Evolutionary conservation across 1,140 invertebrate genomes (phyloP), one percentile per base, ranked within the genome.

Genomic region (Sitodiplosis mosellana): DNA sequence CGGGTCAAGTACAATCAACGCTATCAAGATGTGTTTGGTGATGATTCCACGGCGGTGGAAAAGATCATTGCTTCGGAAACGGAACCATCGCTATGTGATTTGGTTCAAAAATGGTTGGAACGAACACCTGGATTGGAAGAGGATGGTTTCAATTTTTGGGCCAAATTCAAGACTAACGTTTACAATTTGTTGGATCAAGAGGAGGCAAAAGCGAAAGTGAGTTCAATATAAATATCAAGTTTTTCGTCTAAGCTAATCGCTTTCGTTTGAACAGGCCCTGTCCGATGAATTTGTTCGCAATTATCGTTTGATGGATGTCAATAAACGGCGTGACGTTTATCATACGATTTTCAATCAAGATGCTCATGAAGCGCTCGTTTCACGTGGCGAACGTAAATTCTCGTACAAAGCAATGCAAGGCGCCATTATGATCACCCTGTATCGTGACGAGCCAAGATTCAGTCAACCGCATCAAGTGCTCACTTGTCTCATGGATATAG

Each of bases 401-500:
- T 84, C 80, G 3, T 85, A 97, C 63, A 75, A 77, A 44, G 94
- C 93, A 0, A 69, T 98, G 27, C 89, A 96, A 62, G 94, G 92
- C 7, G 92, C 92, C 8, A 80, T 99, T 55, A 90, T 99, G 83
- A 97, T 99, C 47, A 95, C 86, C 2, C 81, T 96, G 53, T 97
- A 99, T 65, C 69, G 92, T 14, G 91, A 98, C 56, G 89, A 97
- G 65, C 89, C 93, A 1, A 72, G 92, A 19, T 99, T 98, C 68
- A 92, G 88, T 54, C 90, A 96, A 61, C 92, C 94, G 0, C 91
- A 94, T 71, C 92, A 96, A 65, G 75, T 99, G 45, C 71, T 99
- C 1, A 87, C 80, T 0, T 71, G 90, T 4, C 74, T 99, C 1
- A 96, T 96, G 87, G 93, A 99, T 61, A 94, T 99, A 33, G 95